phyloP scores from a whole-genome alignment of 2,888 invertebrate genomes.

The Xestobium rufovillosum region DNA sequence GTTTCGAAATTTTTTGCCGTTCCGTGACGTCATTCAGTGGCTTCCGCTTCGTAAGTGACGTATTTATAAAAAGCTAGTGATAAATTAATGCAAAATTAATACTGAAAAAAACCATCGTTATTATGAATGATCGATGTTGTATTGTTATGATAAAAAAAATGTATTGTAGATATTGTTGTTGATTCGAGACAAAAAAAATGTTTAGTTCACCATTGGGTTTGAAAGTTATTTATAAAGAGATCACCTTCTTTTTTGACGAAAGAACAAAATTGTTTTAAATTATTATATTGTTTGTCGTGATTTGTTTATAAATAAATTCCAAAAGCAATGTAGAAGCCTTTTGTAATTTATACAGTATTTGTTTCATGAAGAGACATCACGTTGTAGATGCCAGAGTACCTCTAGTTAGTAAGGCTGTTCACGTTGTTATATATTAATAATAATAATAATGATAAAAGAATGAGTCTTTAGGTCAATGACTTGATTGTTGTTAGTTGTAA shows the following conservation, averaged over 20 bases:
- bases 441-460: constrained; percentile 32
- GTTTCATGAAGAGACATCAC: constrained; percentile 39
- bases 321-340: constrained; percentile 31
- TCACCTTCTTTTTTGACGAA: constrained; percentile 14
- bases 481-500: constrained; percentile 44
- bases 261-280: too few species aligned
- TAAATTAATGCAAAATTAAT: constrained; percentile 36
- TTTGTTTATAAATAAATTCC: too few species aligned
- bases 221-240: constrained; percentile 24
- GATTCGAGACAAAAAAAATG: constrained; percentile 34
- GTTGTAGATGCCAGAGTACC: constrained; percentile 45
- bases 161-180: constrained; percentile 45
- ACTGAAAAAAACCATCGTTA: constrained; percentile 50
- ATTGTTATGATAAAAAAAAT: constrained; percentile 48
- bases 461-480: constrained; percentile 35
- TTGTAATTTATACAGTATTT: constrained; percentile 41
- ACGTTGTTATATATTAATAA: constrained; percentile 44
- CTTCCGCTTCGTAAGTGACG: constrained; percentile 36
- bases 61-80: constrained; percentile 38
- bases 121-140: constrained; percentile 59
- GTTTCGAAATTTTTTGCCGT: constrained; percentile 15
- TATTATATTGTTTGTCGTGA: too few species aligned
- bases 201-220: constrained; percentile 30
- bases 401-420: constrained; percentile 46
- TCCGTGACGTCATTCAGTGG: constrained; percentile 20